Evolutionary conservation across 2,888 invertebrate species (phyloP).

Genomic region (Andricus quercusramuli): DNA sequence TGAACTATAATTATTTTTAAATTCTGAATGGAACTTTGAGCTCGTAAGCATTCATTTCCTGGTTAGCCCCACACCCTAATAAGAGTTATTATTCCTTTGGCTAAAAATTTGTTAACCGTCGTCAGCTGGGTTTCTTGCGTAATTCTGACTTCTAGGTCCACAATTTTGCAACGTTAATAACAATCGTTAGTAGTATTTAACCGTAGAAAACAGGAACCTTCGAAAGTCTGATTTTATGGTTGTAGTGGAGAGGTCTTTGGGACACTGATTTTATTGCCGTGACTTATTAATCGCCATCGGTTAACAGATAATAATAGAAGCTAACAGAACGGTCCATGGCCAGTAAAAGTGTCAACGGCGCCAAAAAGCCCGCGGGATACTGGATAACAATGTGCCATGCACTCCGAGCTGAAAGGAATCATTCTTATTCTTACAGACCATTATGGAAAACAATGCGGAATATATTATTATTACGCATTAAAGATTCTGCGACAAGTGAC

Average conservation of each 20-base stretch:
- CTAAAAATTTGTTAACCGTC: not conserved
- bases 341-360: constrained; percentile 35
- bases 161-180: constrained; percentile 13
- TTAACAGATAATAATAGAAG: constrained; percentile 32
- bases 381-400: not conserved
- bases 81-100: not conserved
- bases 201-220: constrained; percentile 9
- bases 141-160: constrained; percentile 9
- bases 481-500: not conserved
- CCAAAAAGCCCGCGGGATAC: constrained; percentile 5
- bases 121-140: constrained; percentile 10
- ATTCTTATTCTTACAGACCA: not conserved
- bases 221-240: constrained; percentile 5
- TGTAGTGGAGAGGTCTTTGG: not conserved
- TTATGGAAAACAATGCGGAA: not conserved
- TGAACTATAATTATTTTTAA: constrained; percentile 11
- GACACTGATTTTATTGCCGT: constrained; percentile 31
- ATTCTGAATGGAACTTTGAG: not conserved
- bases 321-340: not conserved
- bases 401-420: not conserved
- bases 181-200: constrained; percentile 14
- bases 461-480: constrained; percentile 18
- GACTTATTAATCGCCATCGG: constrained; percentile 36
- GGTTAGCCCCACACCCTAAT: not conserved
- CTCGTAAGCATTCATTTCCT: constrained; percentile 8